Evolutionary conservation across 1,140 invertebrate genomes (phyloP).

Genomic region (Protaetia brevitarsis): DNA sequence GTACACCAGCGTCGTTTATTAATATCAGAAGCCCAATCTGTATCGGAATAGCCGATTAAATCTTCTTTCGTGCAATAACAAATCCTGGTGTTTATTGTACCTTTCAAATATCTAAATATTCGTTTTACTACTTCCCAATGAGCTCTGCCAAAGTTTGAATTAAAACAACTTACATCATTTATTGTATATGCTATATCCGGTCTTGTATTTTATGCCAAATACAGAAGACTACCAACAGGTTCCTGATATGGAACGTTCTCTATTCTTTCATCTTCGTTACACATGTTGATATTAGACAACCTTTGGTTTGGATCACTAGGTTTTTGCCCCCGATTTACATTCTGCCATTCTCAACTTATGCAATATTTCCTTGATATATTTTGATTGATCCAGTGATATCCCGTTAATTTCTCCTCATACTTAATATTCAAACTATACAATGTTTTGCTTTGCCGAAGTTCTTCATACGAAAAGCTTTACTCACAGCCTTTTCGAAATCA

Average conservation of each 20-base stretch:
- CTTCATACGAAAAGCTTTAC: background rate
- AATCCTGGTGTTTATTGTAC: no score
- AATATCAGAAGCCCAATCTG: no score
- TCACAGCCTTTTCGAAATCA: no score
- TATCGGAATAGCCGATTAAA: no score
- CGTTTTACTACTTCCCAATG: conserved; percentile 43
- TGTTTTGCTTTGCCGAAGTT: background rate
- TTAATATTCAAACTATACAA: background rate
- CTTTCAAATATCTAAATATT: no score
- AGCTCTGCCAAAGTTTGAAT: conserved; percentile 26
- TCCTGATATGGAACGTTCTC: conserved; percentile 38
- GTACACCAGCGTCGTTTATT: no score
- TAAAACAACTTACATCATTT: conserved; percentile 39
- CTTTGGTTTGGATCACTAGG: no score
- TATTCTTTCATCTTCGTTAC: conserved; percentile 17
- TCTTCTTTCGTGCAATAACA: no score
- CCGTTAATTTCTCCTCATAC: background rate
- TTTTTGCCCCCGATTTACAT: background rate
- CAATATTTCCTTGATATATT: background rate
- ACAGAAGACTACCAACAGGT: conserved; percentile 40
- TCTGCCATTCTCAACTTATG: background rate
- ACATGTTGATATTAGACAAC: no score
- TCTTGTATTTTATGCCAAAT: conserved; percentile 32
- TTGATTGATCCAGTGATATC: no score
- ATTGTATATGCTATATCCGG: conserved; percentile 37